phyloP scores from a whole-genome alignment of 2,888 invertebrate genomes.

The Hoplodrina blanda region DNA sequence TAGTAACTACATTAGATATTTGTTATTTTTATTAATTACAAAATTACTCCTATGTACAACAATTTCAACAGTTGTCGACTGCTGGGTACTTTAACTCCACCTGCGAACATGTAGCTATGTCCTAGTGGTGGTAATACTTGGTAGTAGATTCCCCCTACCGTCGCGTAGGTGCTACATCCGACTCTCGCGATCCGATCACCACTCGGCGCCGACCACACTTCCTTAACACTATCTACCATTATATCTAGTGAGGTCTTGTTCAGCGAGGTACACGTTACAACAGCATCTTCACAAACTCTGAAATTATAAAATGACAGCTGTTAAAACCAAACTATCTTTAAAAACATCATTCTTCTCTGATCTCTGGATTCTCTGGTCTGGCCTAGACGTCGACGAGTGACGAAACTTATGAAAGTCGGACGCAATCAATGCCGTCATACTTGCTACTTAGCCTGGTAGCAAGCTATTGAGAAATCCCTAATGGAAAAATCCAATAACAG shows the following conservation, averaged over 20 bases:
- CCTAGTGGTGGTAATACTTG: conserved; percentile 9
- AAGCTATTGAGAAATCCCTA: too few relatives aligned
- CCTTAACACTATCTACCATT: conserved; percentile 69
- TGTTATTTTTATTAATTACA: conserved; percentile 70
- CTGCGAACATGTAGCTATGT: conserved; percentile 4
- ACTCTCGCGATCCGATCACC: conserved; percentile 34
- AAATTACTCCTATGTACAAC: conserved; percentile 72
- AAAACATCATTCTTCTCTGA: too few relatives aligned
- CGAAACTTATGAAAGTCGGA: too few relatives aligned
- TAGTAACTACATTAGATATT: conserved; percentile 67
- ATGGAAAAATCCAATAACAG: too few relatives aligned
- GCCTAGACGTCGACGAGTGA: neutral
- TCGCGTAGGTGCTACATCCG: conserved; percentile 13
- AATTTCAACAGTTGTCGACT: conserved; percentile 56
- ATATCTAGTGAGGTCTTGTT: conserved; percentile 82
- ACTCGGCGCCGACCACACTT: conserved; percentile 42
- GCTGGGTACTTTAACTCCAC: conserved; percentile 34
- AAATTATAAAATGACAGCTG: conserved; percentile 69
- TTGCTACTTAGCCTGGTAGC: too few relatives aligned
- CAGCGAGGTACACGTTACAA: conserved; percentile 81
- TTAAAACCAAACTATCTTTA: neutral
- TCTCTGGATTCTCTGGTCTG: too few relatives aligned
- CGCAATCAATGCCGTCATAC: too few relatives aligned
- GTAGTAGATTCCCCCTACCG: neutral
- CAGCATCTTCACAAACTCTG: conserved; percentile 91